These are phyloP conservation scores for Herpetotheres cachinnans DNA, from an alignment of 2,113 vertebrate genomes.

Conservation along the genomic window DNA sequence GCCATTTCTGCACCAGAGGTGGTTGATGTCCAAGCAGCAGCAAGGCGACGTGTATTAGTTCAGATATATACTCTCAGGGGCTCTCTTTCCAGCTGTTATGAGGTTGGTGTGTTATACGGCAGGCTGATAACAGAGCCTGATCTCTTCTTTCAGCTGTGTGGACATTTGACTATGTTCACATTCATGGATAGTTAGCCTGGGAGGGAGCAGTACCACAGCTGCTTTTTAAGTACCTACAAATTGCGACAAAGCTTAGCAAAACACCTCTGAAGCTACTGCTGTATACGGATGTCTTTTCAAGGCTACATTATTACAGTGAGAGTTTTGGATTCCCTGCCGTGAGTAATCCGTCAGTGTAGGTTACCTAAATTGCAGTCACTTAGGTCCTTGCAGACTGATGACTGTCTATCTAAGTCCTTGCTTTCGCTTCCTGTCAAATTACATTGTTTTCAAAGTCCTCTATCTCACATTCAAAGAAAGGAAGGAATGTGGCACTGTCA, in stretches of 20 bases:
- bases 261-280: neutral
- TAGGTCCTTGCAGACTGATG: neutral
- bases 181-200: neutral
- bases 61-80: neutral
- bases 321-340: neutral
- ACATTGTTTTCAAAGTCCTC: neutral
- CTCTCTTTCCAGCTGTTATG: neutral
- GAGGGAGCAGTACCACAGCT: neutral
- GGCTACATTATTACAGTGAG: neutral
- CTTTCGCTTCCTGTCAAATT: neutral
- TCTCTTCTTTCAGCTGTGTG: neutral
- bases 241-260: neutral
- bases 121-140: neutral
- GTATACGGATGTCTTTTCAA: neutral
- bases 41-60: neutral
- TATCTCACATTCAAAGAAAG: neutral
- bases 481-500: neutral
- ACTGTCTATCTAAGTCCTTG: neutral
- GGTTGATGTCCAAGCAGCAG: neutral
- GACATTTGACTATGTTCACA: neutral
- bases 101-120: neutral
- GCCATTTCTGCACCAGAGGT: neutral
- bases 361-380: neutral
- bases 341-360: neutral
- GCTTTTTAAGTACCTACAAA: neutral